Evolutionary conservation across 2,797 vertebrate species (phyloP), one percentile per base, ranked within the genome.

Genomic region (Sebastes hubbsi): DNA sequence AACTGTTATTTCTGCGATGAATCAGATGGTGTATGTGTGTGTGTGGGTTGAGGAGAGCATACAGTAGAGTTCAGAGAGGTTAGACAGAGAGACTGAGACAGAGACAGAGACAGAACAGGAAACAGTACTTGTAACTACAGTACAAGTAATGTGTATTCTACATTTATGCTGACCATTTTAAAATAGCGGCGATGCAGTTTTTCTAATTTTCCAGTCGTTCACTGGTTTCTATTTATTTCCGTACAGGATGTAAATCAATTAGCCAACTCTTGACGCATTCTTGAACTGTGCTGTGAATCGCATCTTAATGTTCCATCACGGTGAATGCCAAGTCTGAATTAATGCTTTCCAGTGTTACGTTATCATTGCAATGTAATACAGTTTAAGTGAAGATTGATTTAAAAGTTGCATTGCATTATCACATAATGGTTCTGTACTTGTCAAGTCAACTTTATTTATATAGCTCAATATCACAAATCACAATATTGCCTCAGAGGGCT

Each of bases 51-150:
- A 59, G 12, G 42, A 34, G 34, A 58, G 36, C 22, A 58, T 8
- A 60, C 61, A 78, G 77, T 77, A 52, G 2, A 52, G 18, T 52
- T 83, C 58, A 82, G 25, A 49, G 29, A 18, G 24, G 46, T 42
- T 22, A 25, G 25, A 67, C 25, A 75, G 54, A 22, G 12, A 36
- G 8, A 36, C 58, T 9, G 38, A 46, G 42, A 18, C 38, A 42
- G 13, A 42, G 16, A 56, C 58, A 49, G 8, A 42, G n/a, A 56
- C 59, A 49, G 8, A 54, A 22, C 7, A 66, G 22, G 18, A 70
- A 36, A 72, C 24, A 59, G 42, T 46, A 46, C 16, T 46, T 46
- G 42, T 54, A 29, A 16, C 29, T 25, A 46, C 30, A 61, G 18
- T 11, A 18, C 46, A 52, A 52, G 46, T 20, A 18, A 72, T 46